Base-by-base conservation (phyloP, 2,888 invertebrate genomes). In the Drosophila buzzatii region DNA sequence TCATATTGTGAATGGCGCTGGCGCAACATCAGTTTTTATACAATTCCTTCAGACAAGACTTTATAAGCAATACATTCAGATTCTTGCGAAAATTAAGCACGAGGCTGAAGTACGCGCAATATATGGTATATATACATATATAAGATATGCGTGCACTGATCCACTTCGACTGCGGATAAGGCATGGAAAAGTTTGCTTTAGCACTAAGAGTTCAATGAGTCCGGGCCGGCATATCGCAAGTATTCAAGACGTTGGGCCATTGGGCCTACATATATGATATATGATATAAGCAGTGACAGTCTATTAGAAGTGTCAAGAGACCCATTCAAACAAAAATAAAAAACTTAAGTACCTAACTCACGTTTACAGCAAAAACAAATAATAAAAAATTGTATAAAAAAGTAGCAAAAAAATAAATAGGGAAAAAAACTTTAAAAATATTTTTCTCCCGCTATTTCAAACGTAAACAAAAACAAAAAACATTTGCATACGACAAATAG, bases 401-500 rank as follows among this genome's bases (percentile, higher is more conserved):
- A 62, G 35, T 20, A 35, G 37, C n/a, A 45, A 41, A 41, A 9
- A 33, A 23, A 61, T 57, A 53, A 57, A 45, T 9, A 1, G 10
- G 33, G 8, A 64, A 57, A 53, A 58, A 47, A 47, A 47, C 47
- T 42, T 45, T 18, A 41, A 63, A 65, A 70, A 60, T 74, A 62
- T 41, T 70, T 37, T 47, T 69, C 18, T 51, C 12, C 49, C 31
- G n/a, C 49, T 49, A 47, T 47, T 23, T 16, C 23, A 18, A 53
- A 16, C 35, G 16, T 49, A 18, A 52, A 41, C 55, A 39, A 55
- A 39, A 55, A 41, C 39, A 75, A 63, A 61, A 80, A 80, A 66
- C 53, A 73, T 81, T 76, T 73, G 56, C 78, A 70, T 77, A 65
- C 14, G 59, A 72, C 67, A 76, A 79, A 69, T 60, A 66, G 23